A percentile compares a stretch with the other conserved stretches of the same genome.
Conservation (phyloP, 2,797 vertebrate species). For the Pseudochaenichthys georgianus region DNA sequence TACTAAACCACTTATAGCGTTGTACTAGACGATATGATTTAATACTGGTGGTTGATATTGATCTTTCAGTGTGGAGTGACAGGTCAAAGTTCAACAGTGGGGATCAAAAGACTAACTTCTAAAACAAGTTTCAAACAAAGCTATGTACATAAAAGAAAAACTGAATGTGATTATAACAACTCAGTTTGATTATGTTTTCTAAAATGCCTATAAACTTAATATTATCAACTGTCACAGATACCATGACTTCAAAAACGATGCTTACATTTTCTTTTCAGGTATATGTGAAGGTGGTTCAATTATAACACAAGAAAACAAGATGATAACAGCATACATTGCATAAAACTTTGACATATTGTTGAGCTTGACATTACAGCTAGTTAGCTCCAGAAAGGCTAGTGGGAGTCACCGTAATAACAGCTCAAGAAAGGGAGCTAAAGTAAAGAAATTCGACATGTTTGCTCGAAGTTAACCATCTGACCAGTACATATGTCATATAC, state of each 20-base stretch:
- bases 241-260: background rate
- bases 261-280: too few relatives aligned
- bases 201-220: background rate
- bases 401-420: background rate
- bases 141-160: background rate
- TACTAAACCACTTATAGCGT: background rate
- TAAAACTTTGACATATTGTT: background rate
- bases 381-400: slow-evolving; percentile 34
- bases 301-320: background rate
- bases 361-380: slow-evolving; percentile 19
- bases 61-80: slow-evolving; percentile 34
- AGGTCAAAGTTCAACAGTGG: slow-evolving; percentile 65
- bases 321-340: background rate
- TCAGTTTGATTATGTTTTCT: background rate
- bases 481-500: slow-evolving; percentile 3
- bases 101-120: slow-evolving; percentile 31
- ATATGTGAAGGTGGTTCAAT: background rate
- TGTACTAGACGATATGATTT: background rate
- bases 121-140: background rate
- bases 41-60: slow-evolving; percentile 19
- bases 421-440: slow-evolving; percentile 33
- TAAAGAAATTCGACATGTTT: slow-evolving; percentile 32
- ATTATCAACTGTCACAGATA: background rate
- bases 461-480: slow-evolving; percentile 37
- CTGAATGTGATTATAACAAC: background rate